phyloP scores from a whole-genome alignment of 2,113 vertebrate species.

The Chauna torquata region DNA sequence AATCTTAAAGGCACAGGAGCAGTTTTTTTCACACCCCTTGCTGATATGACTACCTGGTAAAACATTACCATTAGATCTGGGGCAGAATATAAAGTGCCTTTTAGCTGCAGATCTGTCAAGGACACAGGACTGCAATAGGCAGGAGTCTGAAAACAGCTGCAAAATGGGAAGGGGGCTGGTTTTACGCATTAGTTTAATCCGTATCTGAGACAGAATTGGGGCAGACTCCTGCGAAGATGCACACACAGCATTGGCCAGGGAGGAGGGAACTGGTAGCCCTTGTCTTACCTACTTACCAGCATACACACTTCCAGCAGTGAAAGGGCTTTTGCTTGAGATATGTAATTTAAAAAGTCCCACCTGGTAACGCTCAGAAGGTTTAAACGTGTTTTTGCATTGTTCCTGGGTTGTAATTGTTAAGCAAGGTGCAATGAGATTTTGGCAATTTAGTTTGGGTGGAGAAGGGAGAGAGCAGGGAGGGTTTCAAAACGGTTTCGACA shows the following conservation, averaged over 20 bases:
- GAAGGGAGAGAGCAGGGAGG: not conserved
- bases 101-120: not conserved
- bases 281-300: not conserved
- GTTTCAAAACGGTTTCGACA: not conserved
- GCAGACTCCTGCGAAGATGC: not conserved
- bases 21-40: not conserved
- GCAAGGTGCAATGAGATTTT: not conserved
- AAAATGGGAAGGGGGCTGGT: not conserved
- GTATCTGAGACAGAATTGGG: not conserved
- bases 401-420: not conserved
- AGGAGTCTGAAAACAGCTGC: not conserved
- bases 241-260: not conserved
- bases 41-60: not conserved
- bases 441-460: not conserved
- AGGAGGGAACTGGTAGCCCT: not conserved
- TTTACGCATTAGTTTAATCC: not conserved
- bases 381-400: not conserved
- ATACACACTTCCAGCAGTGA: not conserved
- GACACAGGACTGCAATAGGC: not conserved
- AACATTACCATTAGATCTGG: not conserved
- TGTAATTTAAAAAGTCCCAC: not conserved
- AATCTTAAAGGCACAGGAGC: too few relatives aligned
- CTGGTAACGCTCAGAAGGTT: not conserved
- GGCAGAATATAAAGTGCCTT: conserved; percentile 1
- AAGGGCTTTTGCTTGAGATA: not conserved